Percentiles rank a stretch among this genome's conserved stretches.
Evolutionary conservation across 2,113 vertebrate genomes (phyloP).

Genomic region (Serilophus lunatus): DNA sequence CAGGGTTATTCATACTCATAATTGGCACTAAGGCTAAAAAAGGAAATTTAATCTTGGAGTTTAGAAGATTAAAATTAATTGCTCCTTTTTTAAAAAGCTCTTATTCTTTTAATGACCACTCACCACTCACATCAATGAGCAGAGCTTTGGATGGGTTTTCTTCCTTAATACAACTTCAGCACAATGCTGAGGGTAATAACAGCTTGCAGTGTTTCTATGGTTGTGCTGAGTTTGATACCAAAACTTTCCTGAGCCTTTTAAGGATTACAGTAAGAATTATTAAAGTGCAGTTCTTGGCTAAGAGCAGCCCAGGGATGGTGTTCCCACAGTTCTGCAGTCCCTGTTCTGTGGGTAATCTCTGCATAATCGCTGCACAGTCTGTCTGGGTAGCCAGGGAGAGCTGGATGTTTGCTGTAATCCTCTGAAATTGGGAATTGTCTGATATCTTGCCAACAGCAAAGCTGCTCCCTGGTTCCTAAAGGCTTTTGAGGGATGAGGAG

Average conservation of each 20-base stretch:
- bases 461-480: neutral
- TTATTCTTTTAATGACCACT: neutral
- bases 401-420: neutral
- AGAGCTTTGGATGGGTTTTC: neutral
- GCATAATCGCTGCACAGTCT: neutral
- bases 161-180: neutral
- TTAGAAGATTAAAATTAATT: neutral
- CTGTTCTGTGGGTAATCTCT: neutral
- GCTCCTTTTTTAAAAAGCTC: neutral
- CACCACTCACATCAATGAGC: neutral
- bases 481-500: neutral
- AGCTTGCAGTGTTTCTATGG: neutral
- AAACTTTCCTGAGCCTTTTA: neutral
- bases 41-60: neutral
- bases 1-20: neutral
- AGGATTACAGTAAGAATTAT: neutral
- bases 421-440: neutral
- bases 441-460: neutral
- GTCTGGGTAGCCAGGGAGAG: neutral
- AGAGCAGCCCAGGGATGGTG: neutral
- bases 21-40: neutral
- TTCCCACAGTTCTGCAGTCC: neutral
- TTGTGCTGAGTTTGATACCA: neutral
- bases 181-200: neutral
- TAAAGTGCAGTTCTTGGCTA: neutral